phyloP scores from a whole-genome alignment of 2,797 vertebrate species.

The Luscinia luscinia region DNA sequence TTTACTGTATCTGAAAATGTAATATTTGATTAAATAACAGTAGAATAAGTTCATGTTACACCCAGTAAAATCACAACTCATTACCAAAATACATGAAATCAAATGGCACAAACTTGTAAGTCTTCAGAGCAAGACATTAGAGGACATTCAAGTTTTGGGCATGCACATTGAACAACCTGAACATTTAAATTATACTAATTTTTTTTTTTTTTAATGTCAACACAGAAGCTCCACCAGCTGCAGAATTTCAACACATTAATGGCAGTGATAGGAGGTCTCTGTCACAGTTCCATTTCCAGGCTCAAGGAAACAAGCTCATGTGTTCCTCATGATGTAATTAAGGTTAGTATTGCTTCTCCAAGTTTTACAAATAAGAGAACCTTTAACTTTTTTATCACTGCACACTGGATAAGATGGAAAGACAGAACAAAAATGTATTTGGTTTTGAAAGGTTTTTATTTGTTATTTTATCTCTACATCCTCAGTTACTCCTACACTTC shows the following conservation, averaged over 20 bases:
- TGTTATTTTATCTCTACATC: not conserved
- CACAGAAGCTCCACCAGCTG: constrained; percentile 89
- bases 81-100: not conserved
- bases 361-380: not conserved
- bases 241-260: constrained; percentile 98
- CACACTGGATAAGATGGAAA: not conserved
- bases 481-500: not conserved
- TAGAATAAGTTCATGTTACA: not conserved
- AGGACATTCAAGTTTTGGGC: not conserved
- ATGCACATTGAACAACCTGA: not conserved
- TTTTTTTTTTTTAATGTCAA: not conserved
- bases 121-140: not conserved
- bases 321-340: constrained; percentile 89
- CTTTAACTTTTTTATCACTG: not conserved
- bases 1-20: not conserved
- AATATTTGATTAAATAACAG: not conserved
- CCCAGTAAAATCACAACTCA: not conserved
- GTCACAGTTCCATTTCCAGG: constrained; percentile 95
- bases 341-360: constrained; percentile 79
- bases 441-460: not conserved
- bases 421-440: not conserved
- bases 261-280: constrained; percentile 95
- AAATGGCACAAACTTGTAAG: not conserved
- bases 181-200: not conserved
- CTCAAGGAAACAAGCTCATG: constrained; percentile 95